Conservation (phyloP, 2,113 vertebrate species). For the Gnathonemus echidnorhynchus region DNA sequence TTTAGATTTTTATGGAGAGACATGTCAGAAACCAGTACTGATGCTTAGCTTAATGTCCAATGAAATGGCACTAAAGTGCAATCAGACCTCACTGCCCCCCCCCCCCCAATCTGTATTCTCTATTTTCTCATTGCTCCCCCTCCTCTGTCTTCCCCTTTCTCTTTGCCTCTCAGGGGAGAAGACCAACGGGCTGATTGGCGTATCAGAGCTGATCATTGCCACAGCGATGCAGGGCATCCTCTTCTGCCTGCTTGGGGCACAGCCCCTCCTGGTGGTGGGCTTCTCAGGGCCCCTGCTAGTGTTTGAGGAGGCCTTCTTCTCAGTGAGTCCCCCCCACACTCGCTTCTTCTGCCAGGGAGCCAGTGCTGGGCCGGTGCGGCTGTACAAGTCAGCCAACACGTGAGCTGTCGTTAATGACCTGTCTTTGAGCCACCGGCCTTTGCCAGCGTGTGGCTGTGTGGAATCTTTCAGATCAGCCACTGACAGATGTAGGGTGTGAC, state of each 20-base stretch:
- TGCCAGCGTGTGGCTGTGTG: neutral
- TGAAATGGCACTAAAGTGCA: neutral
- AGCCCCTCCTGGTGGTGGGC: slow-evolving; percentile 84
- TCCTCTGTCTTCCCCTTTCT: neutral
- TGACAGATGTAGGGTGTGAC: neutral
- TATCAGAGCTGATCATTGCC: slow-evolving; percentile 93
- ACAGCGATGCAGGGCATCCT: slow-evolving; percentile 80
- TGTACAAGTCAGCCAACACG: neutral
- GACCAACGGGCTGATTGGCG: slow-evolving; percentile 82
- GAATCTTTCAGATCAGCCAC: neutral
- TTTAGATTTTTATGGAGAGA: neutral
- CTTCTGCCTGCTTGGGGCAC: slow-evolving; percentile 86
- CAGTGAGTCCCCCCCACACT: slow-evolving; percentile 54
- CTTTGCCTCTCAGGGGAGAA: slow-evolving; percentile 75
- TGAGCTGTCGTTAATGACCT: neutral
- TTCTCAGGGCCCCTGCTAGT: slow-evolving; percentile 90
- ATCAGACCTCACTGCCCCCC: neutral
- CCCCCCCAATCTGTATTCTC: neutral
- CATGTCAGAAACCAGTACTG: neutral
- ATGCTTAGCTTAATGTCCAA: neutral
- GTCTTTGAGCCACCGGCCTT: neutral
- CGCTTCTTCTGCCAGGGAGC: neutral
- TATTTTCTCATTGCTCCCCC: neutral
- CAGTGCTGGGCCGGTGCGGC: neutral
- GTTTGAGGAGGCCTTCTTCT: slow-evolving; percentile 92